These are phyloP conservation scores for Hippocampus zosterae DNA, from an alignment of 2,113 vertebrate species.

Conservation along the genomic window DNA sequence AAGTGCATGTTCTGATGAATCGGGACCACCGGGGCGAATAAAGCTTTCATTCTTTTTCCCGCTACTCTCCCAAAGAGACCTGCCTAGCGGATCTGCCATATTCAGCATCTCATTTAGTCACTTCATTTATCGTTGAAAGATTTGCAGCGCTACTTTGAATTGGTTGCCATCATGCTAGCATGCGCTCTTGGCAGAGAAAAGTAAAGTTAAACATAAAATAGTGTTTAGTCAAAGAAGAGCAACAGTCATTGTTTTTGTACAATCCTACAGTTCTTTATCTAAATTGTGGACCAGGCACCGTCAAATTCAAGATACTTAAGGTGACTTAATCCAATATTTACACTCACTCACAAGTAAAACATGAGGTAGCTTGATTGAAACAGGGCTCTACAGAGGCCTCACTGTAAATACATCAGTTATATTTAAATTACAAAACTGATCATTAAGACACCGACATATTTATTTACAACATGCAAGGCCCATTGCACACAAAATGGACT, in stretches of 20 bases:
- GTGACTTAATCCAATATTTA: neutral
- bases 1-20: slow-evolving; percentile 23
- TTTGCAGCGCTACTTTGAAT: slow-evolving; percentile 1
- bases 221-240: neutral
- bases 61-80: slow-evolving; percentile 5
- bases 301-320: neutral
- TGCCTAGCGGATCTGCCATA: neutral
- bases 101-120: slow-evolving; percentile 8
- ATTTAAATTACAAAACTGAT: neutral
- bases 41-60: slow-evolving; percentile 17
- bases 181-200: neutral
- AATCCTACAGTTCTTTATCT: neutral
- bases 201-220: neutral
- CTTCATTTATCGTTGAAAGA: slow-evolving; percentile 2
- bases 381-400: neutral
- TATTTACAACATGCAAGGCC: neutral
- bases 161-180: neutral
- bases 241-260: neutral
- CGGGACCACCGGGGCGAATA: slow-evolving; percentile 22
- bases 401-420: neutral
- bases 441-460: neutral
- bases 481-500: neutral
- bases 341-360: neutral
- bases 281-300: neutral
- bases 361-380: neutral